Conservation (phyloP, 2,888 invertebrate genomes). For the Yponomeuta plumbellus region DNA sequence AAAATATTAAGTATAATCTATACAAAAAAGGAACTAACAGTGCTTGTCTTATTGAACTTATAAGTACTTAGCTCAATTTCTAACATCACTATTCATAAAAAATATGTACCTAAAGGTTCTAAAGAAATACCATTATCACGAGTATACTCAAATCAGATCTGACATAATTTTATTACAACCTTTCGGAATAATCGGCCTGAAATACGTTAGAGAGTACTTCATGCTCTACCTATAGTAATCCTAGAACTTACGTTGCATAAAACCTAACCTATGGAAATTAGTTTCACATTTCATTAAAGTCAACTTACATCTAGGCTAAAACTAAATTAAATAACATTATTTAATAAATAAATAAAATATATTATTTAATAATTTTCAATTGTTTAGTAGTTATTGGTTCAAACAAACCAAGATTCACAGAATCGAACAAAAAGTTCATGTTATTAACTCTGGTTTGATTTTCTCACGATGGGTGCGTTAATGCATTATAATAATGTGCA, state of each 20-base stretch:
- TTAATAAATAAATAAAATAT: conserved; percentile 71
- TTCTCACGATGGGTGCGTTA: background rate
- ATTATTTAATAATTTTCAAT: conserved; percentile 10
- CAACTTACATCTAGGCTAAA: conserved; percentile 35
- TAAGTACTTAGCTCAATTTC: background rate
- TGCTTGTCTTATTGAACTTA: conserved; percentile 34
- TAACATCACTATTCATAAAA: conserved; percentile 6
- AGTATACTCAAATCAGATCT: conserved; percentile 21
- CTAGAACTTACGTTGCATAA: conserved; percentile 23
- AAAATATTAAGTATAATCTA: conserved; percentile 40
- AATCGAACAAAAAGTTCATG: conserved; percentile 1
- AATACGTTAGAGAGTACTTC: background rate
- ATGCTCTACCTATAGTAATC: conserved; percentile 24
- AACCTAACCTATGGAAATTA: conserved; percentile 57
- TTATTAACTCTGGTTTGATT: background rate
- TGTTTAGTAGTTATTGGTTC: conserved; percentile 8
- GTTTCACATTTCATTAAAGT: conserved; percentile 50
- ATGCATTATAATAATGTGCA: background rate
- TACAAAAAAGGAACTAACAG: conserved; percentile 69
- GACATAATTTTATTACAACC: conserved; percentile 6
- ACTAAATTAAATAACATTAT: conserved; percentile 52
- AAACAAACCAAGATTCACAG: conserved; percentile 4
- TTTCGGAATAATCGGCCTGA: conserved; percentile 4
- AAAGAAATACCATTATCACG: background rate
- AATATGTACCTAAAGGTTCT: background rate